A percentile compares a stretch with the other conserved stretches of the same genome.
Evolutionary conservation across 2,113 vertebrate species (phyloP).

Genomic region (Lepus americanus): DNA sequence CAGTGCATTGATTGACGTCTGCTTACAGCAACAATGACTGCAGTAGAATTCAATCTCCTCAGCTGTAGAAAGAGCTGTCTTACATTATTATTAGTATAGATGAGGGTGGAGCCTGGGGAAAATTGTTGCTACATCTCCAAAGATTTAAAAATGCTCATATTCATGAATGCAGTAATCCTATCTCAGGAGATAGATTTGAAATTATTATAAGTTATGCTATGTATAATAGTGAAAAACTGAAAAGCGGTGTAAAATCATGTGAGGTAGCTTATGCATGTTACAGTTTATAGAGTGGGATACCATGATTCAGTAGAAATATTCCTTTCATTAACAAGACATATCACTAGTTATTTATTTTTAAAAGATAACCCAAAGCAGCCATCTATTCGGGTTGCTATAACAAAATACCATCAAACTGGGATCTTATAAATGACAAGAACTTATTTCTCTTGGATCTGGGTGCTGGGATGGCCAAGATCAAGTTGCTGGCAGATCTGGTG

Average conservation of each 20-base stretch:
- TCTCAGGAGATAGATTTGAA: not conserved
- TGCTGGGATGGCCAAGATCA: not conserved
- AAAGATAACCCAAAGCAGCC: not conserved
- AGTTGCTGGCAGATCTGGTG: not conserved
- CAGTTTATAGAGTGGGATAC: not conserved
- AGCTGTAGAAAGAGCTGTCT: not conserved
- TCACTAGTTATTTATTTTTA: not conserved
- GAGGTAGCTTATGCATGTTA: not conserved
- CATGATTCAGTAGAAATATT: not conserved
- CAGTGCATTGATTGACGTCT: not conserved
- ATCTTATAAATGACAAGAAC: not conserved
- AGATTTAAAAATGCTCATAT: not conserved
- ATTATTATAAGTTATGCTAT: not conserved
- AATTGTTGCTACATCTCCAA: not conserved
- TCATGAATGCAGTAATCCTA: not conserved
- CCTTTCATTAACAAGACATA: not conserved
- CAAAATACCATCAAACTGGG: not conserved
- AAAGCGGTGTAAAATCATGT: not conserved
- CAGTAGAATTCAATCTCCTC: not conserved
- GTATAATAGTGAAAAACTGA: conserved; percentile 37
- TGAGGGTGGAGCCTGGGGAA: not conserved
- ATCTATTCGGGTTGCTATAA: not conserved
- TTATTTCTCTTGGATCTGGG: not conserved
- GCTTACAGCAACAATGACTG: not conserved
- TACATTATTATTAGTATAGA: conserved; percentile 1